Base-by-base conservation (phyloP, 1,140 invertebrate species). In the Chrysomallon squamiferum region DNA sequence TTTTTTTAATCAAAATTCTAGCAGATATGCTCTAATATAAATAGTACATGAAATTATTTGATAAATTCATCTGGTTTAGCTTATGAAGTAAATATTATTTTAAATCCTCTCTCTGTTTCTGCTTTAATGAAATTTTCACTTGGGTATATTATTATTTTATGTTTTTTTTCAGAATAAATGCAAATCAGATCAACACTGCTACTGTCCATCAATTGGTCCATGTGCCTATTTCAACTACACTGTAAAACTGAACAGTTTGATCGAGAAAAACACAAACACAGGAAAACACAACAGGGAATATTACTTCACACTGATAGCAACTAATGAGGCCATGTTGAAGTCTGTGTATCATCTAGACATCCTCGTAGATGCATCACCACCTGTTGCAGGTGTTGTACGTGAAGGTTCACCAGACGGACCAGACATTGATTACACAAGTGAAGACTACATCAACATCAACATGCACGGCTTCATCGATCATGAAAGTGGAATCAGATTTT, bases 311-410 rank as follows among this genome's bases (percentile, higher is more conserved):
- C 25, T 76, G 2, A 68, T 54, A 11, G 72, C 29, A n/a, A 74
- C 65, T 3, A 77, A 74, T 49, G 27, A 30, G 13, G 72, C 75
- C 27, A n/a, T 22, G 11, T 43, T 75, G 18, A 29, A 33, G 0
- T 60, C 33, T 18, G 29, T 57, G 13, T 56, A 62, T 49, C 58
- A 65, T n/a, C 41, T 74, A 0, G 68, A 70, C 20, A 61, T 76
- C 13, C 69, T 74, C n/a, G 59, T 69, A 22, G 75, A 77, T 33
- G 70, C 70, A 18, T 77, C 73, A 5, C 71, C 73, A 30, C 73
- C 73, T 38, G 49, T 49, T 29, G 52, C 57, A 25, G 73, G 73
- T 22, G 62, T 71, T 27, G 73, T 72, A 5, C 47, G 43, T 11
- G 73, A 75, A 45, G 73, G 73, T 3, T 35, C 56, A 25, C 22